These are phyloP conservation scores for Danaus chrysippus DNA, from an alignment of 2,888 invertebrate species.

Conservation along the genomic window DNA sequence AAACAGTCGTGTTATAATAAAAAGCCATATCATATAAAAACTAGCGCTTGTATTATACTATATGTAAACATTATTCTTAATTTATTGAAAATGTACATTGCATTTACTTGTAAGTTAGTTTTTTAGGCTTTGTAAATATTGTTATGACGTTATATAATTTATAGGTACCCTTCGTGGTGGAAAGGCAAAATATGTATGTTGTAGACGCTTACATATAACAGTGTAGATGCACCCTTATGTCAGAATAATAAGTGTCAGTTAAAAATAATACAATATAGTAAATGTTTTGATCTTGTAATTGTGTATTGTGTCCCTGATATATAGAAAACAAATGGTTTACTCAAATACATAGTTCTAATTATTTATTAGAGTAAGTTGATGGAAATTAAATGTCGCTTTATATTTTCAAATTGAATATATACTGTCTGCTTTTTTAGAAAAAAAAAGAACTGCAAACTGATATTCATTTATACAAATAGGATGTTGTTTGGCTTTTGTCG, in stretches of 20 bases:
- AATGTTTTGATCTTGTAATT: constrained; percentile 69
- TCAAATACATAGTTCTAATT: constrained; percentile 28
- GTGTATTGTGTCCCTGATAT: constrained; percentile 64
- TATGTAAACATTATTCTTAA: constrained; percentile 75
- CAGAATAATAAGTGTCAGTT: constrained; percentile 59
- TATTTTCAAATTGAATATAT: constrained; percentile 29
- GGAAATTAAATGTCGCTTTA: constrained; percentile 28
- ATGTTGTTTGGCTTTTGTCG: constrained; percentile 69
- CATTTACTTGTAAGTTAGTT: constrained; percentile 76
- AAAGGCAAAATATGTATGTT: constrained; percentile 64
- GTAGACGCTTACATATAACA: constrained; percentile 67
- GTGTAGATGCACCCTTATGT: constrained; percentile 66
- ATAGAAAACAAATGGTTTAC: constrained; percentile 30
- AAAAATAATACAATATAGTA: constrained; percentile 61
- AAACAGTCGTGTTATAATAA: constrained; percentile 64
- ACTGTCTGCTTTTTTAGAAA: constrained; percentile 23
- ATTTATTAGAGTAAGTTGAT: constrained; percentile 31
- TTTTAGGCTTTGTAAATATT: constrained; percentile 78
- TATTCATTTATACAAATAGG: constrained; percentile 44
- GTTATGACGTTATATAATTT: constrained; percentile 79
- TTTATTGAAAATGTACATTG: constrained; percentile 77
- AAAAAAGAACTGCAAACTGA: constrained; percentile 39
- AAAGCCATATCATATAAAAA: constrained; percentile 74
- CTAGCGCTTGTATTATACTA: constrained; percentile 76
- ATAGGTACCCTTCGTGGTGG: constrained; percentile 70